phyloP scores from a whole-genome alignment of 1,140 invertebrate species.

The Bombus confusus region DNA sequence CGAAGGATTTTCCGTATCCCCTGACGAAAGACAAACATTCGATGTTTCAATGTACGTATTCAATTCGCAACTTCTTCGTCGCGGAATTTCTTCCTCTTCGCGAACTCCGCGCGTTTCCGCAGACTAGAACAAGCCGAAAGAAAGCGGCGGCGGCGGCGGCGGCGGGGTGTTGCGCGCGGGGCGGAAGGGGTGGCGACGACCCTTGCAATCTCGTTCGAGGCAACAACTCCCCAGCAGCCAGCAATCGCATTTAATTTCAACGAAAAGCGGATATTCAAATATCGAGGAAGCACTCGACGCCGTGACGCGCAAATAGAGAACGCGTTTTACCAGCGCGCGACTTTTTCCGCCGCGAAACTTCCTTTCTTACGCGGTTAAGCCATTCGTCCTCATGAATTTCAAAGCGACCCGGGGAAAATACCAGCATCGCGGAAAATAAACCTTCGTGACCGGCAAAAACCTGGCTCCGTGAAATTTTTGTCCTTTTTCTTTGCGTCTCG shows the following conservation, averaged over 20 bases:
- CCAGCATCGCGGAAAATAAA: conserved; percentile 35
- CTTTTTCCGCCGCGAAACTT: conserved; percentile 59
- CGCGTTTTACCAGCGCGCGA: conserved; percentile 35
- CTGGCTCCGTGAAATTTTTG: not conserved
- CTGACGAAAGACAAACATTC: not conserved
- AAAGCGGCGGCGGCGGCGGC: too few relatives aligned
- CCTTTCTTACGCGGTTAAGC: conserved; percentile 70
- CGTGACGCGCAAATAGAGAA: conserved; percentile 56
- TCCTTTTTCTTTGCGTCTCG: not conserved
- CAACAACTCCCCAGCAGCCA: not conserved
- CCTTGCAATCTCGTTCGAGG: conserved; percentile 6
- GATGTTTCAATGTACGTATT: not conserved
- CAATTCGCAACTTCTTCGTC: not conserved
- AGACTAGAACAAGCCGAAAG: not conserved
- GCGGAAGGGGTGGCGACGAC: not conserved
- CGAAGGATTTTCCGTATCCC: not conserved
- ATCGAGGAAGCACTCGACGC: conserved; percentile 51
- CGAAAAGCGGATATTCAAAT: conserved; percentile 67
- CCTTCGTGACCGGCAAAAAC: too few relatives aligned
- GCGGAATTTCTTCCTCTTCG: not conserved
- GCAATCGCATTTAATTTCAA: conserved; percentile 60
- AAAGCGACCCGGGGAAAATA: conserved; percentile 65
- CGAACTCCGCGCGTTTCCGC: not conserved
- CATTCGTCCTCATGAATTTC: conserved; percentile 77
- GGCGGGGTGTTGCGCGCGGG: not conserved